Evolutionary conservation across 2,113 vertebrate genomes (phyloP).

Genomic region (Columba livia): DNA sequence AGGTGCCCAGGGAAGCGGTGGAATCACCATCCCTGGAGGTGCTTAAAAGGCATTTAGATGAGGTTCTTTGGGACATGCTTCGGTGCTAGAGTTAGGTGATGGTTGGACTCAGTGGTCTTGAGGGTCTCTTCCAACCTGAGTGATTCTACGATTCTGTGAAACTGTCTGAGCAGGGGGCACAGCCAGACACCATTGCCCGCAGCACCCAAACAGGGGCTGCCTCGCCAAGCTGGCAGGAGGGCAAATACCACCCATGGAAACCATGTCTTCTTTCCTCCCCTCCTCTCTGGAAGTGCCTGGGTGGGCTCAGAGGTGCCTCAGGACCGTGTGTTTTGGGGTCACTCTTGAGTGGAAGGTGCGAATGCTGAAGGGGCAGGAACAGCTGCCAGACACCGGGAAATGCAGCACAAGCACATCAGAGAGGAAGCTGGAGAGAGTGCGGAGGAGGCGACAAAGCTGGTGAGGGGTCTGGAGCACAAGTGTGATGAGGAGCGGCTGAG

Average conservation of each 20-base stretch:
- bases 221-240: not conserved
- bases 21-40: too few relatives aligned
- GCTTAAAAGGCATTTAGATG: too few relatives aligned
- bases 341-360: too few relatives aligned
- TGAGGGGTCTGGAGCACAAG: too few relatives aligned
- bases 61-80: too few relatives aligned
- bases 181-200: not conserved
- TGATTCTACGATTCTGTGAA: not conserved
- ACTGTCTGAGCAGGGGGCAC: not conserved
- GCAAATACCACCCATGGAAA: not conserved
- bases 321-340: not conserved
- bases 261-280: rapidly evolving
- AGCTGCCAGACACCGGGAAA: not conserved
- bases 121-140: too few relatives aligned
- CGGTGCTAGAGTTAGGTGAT: too few relatives aligned
- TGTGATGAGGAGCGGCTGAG: too few relatives aligned
- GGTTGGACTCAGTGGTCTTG: too few relatives aligned
- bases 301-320: not conserved
- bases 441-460: not conserved
- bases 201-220: not conserved
- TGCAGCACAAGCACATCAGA: not conserved
- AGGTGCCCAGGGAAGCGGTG: too few relatives aligned
- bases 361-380: not conserved
- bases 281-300: not conserved
- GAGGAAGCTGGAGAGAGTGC: too few relatives aligned